phyloP scores from a whole-genome alignment of 1,140 invertebrate genomes.

The Aphaenogaster floridana region DNA sequence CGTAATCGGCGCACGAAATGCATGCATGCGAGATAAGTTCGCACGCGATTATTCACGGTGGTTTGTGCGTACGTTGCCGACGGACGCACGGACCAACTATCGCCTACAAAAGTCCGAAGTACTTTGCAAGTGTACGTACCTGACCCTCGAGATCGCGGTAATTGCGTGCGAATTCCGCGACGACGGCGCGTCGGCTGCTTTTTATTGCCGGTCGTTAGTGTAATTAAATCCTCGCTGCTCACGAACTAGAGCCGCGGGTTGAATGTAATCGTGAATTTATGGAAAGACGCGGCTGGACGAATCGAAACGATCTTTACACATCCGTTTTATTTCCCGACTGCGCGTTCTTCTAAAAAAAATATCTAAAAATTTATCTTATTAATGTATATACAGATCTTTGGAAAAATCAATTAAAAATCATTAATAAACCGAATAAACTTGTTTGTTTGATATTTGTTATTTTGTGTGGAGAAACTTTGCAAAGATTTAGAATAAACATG shows the following conservation, averaged over 20 bases:
- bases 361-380: not conserved
- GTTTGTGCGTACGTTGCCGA: conserved; percentile 52
- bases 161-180: conserved; percentile 77
- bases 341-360: not conserved
- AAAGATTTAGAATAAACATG: not conserved
- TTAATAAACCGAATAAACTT: not conserved
- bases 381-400: not conserved
- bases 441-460: not conserved
- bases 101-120: conserved; percentile 52
- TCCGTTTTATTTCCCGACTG: not conserved
- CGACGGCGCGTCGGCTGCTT: conserved; percentile 74
- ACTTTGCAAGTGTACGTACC: conserved; percentile 43
- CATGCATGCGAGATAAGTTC: conserved; percentile 52
- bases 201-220: conserved; percentile 78
- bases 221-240: conserved; percentile 73
- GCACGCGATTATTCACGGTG: conserved; percentile 60
- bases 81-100: conserved; percentile 2
- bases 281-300: conserved; percentile 35
- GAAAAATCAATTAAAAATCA: not conserved
- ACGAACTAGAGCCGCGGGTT: conserved; percentile 36
- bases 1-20: conserved; percentile 29
- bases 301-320: conserved; percentile 35
- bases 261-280: conserved; percentile 61
- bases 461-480: not conserved
- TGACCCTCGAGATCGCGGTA: conserved; percentile 71